These are phyloP conservation scores for Reticulitermes lucifugus DNA, from an alignment of 2,888 invertebrate species.

Conservation along the genomic window DNA sequence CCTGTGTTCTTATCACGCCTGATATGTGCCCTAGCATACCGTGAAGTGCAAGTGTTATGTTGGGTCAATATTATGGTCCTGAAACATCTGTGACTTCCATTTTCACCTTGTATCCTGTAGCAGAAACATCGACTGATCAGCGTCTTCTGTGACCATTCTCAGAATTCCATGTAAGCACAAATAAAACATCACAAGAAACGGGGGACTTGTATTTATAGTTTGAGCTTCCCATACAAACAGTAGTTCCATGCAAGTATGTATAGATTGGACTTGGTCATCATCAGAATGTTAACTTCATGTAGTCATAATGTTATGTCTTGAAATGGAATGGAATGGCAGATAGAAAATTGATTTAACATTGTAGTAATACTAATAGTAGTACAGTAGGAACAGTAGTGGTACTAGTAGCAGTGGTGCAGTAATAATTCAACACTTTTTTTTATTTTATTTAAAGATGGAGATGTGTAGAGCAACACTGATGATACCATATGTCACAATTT, in stretches of 20 bases:
- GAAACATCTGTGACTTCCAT: conserved; percentile 13
- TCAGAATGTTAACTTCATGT: neutral
- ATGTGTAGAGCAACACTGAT: neutral
- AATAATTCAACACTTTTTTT: too few relatives aligned
- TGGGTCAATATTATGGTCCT: neutral
- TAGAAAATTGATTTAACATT: neutral
- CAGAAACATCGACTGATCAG: neutral
- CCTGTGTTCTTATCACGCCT: conserved; percentile 24
- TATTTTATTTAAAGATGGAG: neutral
- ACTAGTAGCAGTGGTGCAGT: too few relatives aligned
- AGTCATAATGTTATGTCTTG: neutral
- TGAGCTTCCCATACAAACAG: neutral
- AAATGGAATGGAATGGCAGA: neutral
- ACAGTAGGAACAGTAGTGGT: neutral
- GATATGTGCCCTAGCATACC: conserved; percentile 8
- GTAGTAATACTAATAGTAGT: neutral
- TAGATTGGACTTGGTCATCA: neutral
- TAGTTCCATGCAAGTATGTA: neutral
- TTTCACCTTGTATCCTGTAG: neutral
- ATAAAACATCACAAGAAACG: neutral
- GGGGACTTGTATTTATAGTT: neutral
- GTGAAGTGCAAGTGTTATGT: neutral
- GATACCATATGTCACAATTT: neutral
- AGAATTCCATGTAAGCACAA: neutral
- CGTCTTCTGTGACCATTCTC: neutral